Percentiles rank a stretch among this genome's conserved stretches.
These are phyloP conservation scores for Prorops nasuta DNA, from an alignment of 1,140 invertebrate species.

Conservation along the genomic window DNA sequence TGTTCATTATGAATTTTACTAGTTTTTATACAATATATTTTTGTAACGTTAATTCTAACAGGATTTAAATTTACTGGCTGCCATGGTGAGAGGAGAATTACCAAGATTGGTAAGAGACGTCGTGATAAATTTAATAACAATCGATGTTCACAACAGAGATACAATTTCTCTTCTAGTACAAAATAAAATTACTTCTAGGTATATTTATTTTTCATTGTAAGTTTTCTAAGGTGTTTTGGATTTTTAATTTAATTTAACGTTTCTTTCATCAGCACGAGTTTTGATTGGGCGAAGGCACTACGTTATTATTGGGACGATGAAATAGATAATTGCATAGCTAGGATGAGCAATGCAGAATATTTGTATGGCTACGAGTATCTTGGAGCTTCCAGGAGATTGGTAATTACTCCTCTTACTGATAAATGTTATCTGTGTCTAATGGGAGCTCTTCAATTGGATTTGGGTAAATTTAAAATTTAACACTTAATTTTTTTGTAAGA, in stretches of 20 bases:
- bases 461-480: constrained; percentile 54
- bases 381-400: constrained; percentile 77
- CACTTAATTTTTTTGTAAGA: background rate
- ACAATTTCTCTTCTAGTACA: constrained; percentile 74
- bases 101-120: constrained; percentile 69
- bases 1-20: background rate
- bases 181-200: constrained; percentile 64
- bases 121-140: constrained; percentile 80
- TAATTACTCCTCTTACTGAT: constrained; percentile 82
- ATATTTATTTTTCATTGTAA: no score
- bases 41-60: constrained; percentile 41
- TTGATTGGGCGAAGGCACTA: constrained; percentile 88
- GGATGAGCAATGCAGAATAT: constrained; percentile 76
- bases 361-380: constrained; percentile 92
- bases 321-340: constrained; percentile 72
- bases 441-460: constrained; percentile 81
- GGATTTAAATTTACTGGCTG: constrained; percentile 76
- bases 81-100: constrained; percentile 71
- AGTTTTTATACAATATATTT: background rate
- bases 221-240: background rate
- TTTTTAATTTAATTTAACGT: constrained; percentile 4
- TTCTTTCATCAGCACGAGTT: constrained; percentile 63
- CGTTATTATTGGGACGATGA: constrained; percentile 87
- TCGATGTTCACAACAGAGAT: constrained; percentile 85
- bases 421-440: constrained; percentile 85